Evolutionary conservation across 2,797 vertebrate genomes (phyloP), one percentile per base, ranked within the genome.

Genomic region (Zenarchopterus dispar): DNA sequence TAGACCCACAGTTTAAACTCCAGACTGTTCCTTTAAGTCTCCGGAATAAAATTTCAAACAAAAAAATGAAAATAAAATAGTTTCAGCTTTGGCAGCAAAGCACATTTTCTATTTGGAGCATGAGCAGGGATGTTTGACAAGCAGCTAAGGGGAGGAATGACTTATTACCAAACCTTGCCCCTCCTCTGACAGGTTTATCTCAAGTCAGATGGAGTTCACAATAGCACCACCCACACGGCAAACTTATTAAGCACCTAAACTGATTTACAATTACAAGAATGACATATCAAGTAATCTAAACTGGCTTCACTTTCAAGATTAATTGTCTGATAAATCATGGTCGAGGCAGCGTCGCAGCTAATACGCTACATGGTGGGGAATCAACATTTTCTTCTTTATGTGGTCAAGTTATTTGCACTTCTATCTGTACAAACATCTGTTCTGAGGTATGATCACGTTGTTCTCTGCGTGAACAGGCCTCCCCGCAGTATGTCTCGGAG

Each of bases 211-310:
- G 9, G 24, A 43, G 45, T 49, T 72, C 56, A 67, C 8, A 46
- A 64, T 10, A 16, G 28, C 33, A 51, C 68, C 57, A 28, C 54
- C 49, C 52, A 67, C 24, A 13, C 23, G 28, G 16, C 18, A 49
- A 67, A 36, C 18, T 18, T n/a, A 56, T 17, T 1, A 76, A 41
- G 3, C 10, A 21, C 60, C 66, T 67, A 53, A 78, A 48, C 48
- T 68, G 46, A 82, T 84, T 75, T 62, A 57, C 55, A 61, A 23
- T 68, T 33, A 47, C 47, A 24, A 24, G 24, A 58, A 48, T 67
- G 43, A 60, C n/a, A 41, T 6, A 18, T 33, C 6, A 13, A n/a
- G 8, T 67, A n/a, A 68, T 68, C 19, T 59, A 61, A 62, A 67
- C 6, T 47, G 46, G 62, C 60, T 56, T 52, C 6, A 19, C 54